These are phyloP conservation scores for Antheraea yamamai DNA, from an alignment of 2,888 invertebrate species.

Conservation along the genomic window DNA sequence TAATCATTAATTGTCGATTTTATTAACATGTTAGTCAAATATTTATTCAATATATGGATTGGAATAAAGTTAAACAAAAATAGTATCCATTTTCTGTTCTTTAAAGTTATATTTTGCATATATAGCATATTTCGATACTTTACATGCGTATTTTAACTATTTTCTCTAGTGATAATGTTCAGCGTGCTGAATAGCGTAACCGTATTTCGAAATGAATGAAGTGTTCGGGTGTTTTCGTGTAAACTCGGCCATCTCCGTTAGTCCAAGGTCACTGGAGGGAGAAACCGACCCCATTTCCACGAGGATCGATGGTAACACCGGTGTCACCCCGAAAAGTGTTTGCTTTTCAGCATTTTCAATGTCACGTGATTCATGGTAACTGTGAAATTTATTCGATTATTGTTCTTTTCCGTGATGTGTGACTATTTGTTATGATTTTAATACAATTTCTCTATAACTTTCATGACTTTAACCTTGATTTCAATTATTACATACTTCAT, in stretches of 20 bases:
- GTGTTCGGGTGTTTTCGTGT: slow-evolving; percentile 60
- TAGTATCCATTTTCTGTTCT: too few relatives aligned
- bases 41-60: too few relatives aligned
- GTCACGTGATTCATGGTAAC: slow-evolving; percentile 71
- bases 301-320: slow-evolving; percentile 78
- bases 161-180: neutral
- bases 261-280: slow-evolving; percentile 64
- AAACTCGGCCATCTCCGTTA: slow-evolving; percentile 57
- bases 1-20: too few relatives aligned
- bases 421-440: slow-evolving; percentile 36
- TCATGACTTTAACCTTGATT: too few relatives aligned
- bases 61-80: too few relatives aligned
- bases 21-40: too few relatives aligned
- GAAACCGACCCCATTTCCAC: slow-evolving; percentile 68
- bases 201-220: slow-evolving; percentile 67
- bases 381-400: slow-evolving; percentile 58
- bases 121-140: too few relatives aligned
- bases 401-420: slow-evolving; percentile 63
- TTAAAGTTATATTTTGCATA: too few relatives aligned
- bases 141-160: too few relatives aligned
- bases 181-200: slow-evolving; percentile 41
- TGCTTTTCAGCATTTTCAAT: slow-evolving; percentile 71
- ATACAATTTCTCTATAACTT: neutral
- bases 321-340: slow-evolving; percentile 61
- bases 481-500: too few relatives aligned